These are phyloP conservation scores for Cavia aperea DNA, from an alignment of 2,113 vertebrate species.

Conservation along the genomic window DNA sequence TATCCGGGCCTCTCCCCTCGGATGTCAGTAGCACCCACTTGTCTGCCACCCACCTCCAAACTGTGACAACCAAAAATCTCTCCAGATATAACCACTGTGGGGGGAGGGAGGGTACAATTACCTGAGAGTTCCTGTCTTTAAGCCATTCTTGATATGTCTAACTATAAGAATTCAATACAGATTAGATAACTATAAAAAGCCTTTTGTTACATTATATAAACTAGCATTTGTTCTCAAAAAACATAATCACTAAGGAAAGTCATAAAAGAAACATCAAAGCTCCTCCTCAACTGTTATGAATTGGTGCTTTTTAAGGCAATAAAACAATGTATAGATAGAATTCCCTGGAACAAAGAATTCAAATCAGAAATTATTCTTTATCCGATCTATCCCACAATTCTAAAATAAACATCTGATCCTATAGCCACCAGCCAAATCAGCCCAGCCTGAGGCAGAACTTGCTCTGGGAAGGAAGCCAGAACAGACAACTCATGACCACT, in stretches of 20 bases:
- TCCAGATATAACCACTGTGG: background rate
- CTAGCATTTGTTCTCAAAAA: conserved; percentile 21
- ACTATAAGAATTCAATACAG: background rate
- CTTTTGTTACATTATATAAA: background rate
- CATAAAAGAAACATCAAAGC: background rate
- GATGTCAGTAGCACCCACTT: no score
- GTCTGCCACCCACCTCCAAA: background rate
- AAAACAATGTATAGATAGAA: background rate
- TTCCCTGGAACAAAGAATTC: background rate
- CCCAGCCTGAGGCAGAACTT: background rate
- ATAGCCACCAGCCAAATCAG: background rate
- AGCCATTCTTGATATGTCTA: background rate
- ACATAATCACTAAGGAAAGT: background rate
- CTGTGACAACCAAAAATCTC: background rate
- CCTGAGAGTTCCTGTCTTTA: background rate
- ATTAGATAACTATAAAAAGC: background rate
- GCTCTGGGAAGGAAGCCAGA: conserved; percentile 17
- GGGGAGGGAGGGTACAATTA: background rate
- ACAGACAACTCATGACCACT: background rate
- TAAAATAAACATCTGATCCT: conserved; percentile 20
- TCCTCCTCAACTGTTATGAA: background rate
- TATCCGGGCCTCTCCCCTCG: background rate
- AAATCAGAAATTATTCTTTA: background rate
- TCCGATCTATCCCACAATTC: background rate
- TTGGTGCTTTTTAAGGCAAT: background rate